Percentiles rank a stretch among this genome's conserved stretches.
phyloP scores from a whole-genome alignment of 2,797 vertebrate species.

The Danionella dracula region DNA sequence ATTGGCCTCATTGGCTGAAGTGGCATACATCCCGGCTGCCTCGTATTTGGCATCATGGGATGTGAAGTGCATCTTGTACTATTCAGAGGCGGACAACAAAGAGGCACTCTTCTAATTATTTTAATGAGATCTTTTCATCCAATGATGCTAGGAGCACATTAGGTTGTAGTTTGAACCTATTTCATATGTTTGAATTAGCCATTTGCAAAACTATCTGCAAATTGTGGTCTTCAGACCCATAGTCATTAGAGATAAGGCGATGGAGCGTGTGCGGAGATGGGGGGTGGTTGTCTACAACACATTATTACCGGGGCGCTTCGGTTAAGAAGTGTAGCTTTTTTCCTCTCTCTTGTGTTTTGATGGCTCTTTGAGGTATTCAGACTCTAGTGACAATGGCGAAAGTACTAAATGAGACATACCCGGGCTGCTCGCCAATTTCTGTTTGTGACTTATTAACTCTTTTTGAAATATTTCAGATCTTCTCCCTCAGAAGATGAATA shows the following conservation, averaged over 20 bases:
- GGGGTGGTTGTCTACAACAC: conserved; percentile 43
- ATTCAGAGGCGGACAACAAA: conserved; percentile 74
- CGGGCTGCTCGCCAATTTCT: not conserved
- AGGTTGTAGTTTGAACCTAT: conserved; percentile 74
- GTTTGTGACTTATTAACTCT: conserved; percentile 5
- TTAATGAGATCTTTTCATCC: conserved; percentile 82
- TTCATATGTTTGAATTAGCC: conserved; percentile 77
- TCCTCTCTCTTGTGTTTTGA: conserved; percentile 17
- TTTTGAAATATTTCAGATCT: conserved; percentile 46
- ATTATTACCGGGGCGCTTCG: conserved; percentile 18
- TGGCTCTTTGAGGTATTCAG: conserved; percentile 19
- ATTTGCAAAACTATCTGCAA: conserved; percentile 69
- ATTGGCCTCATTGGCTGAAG: conserved; percentile 73
- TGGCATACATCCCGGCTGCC: conserved; percentile 64
- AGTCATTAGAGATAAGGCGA: conserved; percentile 66
- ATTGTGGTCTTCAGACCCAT: conserved; percentile 63
- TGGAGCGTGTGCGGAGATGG: conserved; percentile 42
- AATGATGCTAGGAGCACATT: conserved; percentile 76
- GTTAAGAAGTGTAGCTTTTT: conserved; percentile 26
- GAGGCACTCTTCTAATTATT: conserved; percentile 78
- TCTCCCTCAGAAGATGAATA: conserved; percentile 56
- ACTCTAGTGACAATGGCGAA: conserved; percentile 18
- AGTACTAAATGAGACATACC: conserved; percentile 10
- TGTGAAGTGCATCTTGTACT: conserved; percentile 66
- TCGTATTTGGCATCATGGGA: conserved; percentile 61